These are phyloP conservation scores for Tyrophagus putrescentiae DNA, from an alignment of 1,140 invertebrate genomes.

Conservation along the genomic window DNA sequence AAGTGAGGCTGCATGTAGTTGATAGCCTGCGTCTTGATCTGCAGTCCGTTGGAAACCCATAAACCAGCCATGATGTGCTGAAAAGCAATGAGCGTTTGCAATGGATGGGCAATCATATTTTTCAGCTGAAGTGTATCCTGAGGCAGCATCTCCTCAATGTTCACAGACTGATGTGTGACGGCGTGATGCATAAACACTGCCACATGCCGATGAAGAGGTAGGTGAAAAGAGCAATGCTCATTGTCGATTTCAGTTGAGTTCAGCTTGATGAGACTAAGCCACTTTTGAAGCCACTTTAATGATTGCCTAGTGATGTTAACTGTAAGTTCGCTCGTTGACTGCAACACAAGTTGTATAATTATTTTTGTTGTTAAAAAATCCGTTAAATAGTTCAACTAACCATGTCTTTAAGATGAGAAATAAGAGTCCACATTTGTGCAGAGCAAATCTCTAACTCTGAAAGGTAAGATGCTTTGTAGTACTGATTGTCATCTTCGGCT, in stretches of 20 bases:
- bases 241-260: slow-evolving; percentile 54
- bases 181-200: slow-evolving; percentile 80
- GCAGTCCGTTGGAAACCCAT: slow-evolving; percentile 90
- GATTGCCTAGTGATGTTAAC: slow-evolving; percentile 56
- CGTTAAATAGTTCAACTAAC: slow-evolving; percentile 33
- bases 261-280: slow-evolving; percentile 67
- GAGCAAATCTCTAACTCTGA: slow-evolving; percentile 89
- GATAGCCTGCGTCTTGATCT: slow-evolving; percentile 96
- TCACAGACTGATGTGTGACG: slow-evolving; percentile 59
- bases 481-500: slow-evolving; percentile 90
- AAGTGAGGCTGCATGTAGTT: slow-evolving; percentile 97
- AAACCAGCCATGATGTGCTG: slow-evolving; percentile 83
- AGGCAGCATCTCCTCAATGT: slow-evolving; percentile 56
- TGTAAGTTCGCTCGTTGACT: slow-evolving; percentile 46
- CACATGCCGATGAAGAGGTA: slow-evolving; percentile 84
- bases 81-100: slow-evolving; percentile 78
- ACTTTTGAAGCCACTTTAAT: slow-evolving; percentile 57
- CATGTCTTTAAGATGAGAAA: slow-evolving; percentile 62
- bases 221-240: slow-evolving; percentile 80
- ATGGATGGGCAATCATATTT: slow-evolving; percentile 46
- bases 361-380: slow-evolving; percentile 2
- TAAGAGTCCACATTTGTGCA: slow-evolving; percentile 89
- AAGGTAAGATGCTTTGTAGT: slow-evolving; percentile 90
- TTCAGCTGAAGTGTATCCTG: slow-evolving; percentile 43
- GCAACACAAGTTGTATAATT: slow-evolving; percentile 17